A percentile compares a stretch with the other conserved stretches of the same genome.
Conservation (phyloP, 2,888 invertebrate species). For the Volucella bombylans region DNA sequence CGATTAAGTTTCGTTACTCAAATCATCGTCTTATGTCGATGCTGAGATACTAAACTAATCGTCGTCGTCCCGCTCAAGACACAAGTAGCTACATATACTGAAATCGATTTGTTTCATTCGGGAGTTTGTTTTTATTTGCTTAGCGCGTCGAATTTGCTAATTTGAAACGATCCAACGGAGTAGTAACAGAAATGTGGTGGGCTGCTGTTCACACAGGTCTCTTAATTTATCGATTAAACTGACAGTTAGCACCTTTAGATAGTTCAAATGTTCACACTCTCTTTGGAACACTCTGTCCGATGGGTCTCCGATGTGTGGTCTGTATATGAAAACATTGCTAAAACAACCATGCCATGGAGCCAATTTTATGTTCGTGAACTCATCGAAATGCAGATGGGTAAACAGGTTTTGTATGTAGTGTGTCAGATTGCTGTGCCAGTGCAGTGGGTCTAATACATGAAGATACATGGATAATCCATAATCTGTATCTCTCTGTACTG, state of each 20-base stretch:
- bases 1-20: conserved; percentile 41
- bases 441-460: background rate
- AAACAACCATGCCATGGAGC: conserved; percentile 1
- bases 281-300: conserved; percentile 29
- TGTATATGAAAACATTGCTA: too few species aligned
- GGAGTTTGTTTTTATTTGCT: background rate
- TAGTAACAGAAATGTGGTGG: background rate
- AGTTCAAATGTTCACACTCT: conserved; percentile 26
- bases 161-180: background rate
- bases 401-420: conserved; percentile 56
- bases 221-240: conserved; percentile 61
- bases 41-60: conserved; percentile 16
- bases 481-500: too few species aligned
- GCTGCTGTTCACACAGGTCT: conserved; percentile 23
- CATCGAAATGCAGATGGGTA: conserved; percentile 10
- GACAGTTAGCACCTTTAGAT: conserved; percentile 51
- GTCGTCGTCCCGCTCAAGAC: background rate
- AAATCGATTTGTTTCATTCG: conserved; percentile 13
- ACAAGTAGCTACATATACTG: conserved; percentile 4
- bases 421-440: conserved; percentile 47
- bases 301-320: conserved; percentile 20
- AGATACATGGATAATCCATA: conserved; percentile 25
- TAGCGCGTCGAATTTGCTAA: conserved; percentile 30
- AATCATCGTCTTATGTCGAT: conserved; percentile 6
- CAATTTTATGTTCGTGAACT: conserved; percentile 29